Evolutionary conservation across 2,888 invertebrate genomes (phyloP), one percentile per base, ranked within the genome.

Genomic region (Chymomyza amoena): DNA sequence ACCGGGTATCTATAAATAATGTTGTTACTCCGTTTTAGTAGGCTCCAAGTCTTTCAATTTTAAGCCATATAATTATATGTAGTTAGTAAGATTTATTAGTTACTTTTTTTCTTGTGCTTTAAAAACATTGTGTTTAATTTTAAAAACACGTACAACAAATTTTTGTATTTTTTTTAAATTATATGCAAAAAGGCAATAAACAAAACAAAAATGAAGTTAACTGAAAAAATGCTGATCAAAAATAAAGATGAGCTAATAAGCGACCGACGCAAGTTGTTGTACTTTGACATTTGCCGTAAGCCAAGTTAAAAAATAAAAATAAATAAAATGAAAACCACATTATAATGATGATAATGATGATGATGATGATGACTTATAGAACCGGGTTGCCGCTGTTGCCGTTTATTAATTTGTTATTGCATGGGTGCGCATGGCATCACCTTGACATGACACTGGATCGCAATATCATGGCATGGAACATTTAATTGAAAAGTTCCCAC

Each of bases 401-500:
- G 52, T 54, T 25, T 10, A 20, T 20, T 54, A 54, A 56, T 56
- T 61, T 54, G 18, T 51, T 64, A 20, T 60, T 57, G 50, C 66
- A 64, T 28, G 64, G 56, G 70, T 75, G 68, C 69, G 68, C 64
- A 32, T 59, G 28, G 62, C 45, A 64, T 78, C 69, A 75, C 83
- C 80, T 82, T 82, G 85, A 70, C 78, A 81, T 75, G 66, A 66
- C 75, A 62, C 64, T 54, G 54, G 54, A 60, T 59, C 61, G 69
- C 64, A 72, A 45, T 45, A 45, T 45, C 39, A 45, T 13, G 39
- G 39, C 39, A 45, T 13, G 39, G 39, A 13, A 45, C 39, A 45
- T 45, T 75, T 72, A 75, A 75, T 80, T 73, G 72, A 80, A 80
- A 77, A 75, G 72, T 81, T 81, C 83, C 80, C 80, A 77, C 79